Evolutionary conservation across 1,140 invertebrate genomes (phyloP), one percentile per base, ranked within the genome.

Genomic region (Coenobita brevimanus): DNA sequence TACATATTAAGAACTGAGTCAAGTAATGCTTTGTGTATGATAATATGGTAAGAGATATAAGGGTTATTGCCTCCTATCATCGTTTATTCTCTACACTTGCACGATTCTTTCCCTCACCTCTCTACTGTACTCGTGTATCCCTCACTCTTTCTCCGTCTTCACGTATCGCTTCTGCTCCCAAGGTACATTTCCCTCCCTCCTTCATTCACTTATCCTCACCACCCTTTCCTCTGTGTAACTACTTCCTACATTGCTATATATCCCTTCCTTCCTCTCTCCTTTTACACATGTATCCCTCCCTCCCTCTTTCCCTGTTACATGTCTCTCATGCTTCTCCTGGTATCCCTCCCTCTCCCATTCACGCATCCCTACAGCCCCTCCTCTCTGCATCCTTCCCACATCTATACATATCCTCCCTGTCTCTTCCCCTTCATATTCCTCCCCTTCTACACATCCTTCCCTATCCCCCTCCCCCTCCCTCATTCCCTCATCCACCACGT

Each of bases 121-220:
- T 24, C n/a, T 10, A 6, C n/a, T n/a, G 6, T 67, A 24, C n/a
- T 24, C n/a, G 4, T 67, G 6, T 33, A 6, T 67, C 64, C n/a
- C 64, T 67, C 64, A 8, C 64, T 67, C 64, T 67, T n/a, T 67
- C 64, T 67, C 64, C 30, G 4, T 6, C 64, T 67, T n/a, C n/a
- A 6, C 6, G 6, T 67, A n/a, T n/a, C n/a, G n/a, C n/a, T n/a
- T n/a, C n/a, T n/a, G n/a, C n/a, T n/a, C n/a, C n/a, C n/a, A n/a
- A n/a, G n/a, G n/a, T n/a, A n/a, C n/a, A n/a, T n/a, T n/a, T n/a
- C n/a, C n/a, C n/a, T n/a, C n/a, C n/a, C n/a, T n/a, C n/a, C n/a
- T n/a, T n/a, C n/a, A n/a, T n/a, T n/a, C n/a, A n/a, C n/a, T n/a
- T n/a, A n/a, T n/a, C n/a, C n/a, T n/a, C n/a, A n/a, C n/a, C n/a